Conservation (phyloP, 2,113 vertebrate genomes). For the Ptyas mucosa region DNA sequence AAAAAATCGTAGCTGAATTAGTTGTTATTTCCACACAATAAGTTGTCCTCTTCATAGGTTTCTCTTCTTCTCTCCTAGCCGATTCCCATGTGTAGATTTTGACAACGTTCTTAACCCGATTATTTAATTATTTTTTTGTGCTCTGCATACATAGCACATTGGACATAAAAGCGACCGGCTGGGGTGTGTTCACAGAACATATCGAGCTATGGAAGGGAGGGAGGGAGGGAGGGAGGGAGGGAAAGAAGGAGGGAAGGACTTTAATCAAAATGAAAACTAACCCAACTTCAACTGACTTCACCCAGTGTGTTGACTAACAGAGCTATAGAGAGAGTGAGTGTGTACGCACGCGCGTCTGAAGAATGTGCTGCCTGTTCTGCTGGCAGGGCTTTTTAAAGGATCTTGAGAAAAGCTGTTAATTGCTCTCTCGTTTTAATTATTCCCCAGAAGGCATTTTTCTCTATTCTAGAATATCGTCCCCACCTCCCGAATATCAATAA, state of each 20-base stretch:
- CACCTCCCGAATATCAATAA: constrained; percentile 55
- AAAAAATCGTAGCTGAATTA: background rate
- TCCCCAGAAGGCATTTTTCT: constrained; percentile 39
- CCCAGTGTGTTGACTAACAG: background rate
- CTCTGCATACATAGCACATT: background rate
- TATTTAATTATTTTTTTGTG: background rate
- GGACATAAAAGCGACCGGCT: background rate
- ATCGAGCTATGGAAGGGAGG: background rate
- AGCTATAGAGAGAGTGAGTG: background rate
- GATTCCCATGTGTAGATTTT: background rate
- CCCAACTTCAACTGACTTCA: background rate
- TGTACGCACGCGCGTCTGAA: background rate
- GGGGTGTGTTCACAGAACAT: background rate
- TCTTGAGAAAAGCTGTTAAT: background rate
- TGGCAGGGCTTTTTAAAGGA: background rate
- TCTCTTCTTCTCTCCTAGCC: background rate
- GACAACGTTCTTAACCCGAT: background rate
- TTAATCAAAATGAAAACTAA: background rate
- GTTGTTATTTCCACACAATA: background rate
- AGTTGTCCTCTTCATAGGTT: background rate
- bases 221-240: background rate
- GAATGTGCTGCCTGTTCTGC: background rate
- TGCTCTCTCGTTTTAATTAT: background rate
- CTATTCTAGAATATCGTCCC: constrained; percentile 30
- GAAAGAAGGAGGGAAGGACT: background rate